Conservation (phyloP, 2,888 invertebrate species). For the Selenia dentaria region DNA sequence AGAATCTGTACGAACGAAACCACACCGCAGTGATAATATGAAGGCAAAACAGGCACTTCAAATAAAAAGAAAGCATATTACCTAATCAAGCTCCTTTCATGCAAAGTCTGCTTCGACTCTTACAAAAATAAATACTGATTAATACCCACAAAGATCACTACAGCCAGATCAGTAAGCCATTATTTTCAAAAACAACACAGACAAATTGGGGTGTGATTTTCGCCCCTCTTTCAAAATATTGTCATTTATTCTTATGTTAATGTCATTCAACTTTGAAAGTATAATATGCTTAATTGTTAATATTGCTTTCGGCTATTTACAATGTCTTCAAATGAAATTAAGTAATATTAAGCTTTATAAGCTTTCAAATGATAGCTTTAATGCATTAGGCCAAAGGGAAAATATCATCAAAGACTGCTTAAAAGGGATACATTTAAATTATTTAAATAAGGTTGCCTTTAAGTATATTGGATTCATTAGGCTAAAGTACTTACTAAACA, state of each 20-base stretch:
- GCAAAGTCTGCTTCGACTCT: too few relatives aligned
- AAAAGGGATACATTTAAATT: slow-evolving; percentile 2
- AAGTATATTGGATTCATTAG: too few relatives aligned
- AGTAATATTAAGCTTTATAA: slow-evolving; percentile 21
- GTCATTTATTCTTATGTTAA: slow-evolving; percentile 53
- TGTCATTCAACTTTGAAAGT: slow-evolving; percentile 43
- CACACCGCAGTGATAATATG: too few relatives aligned
- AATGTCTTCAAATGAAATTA: slow-evolving; percentile 29
- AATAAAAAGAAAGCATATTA: too few relatives aligned
- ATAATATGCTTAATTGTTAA: slow-evolving; percentile 55
- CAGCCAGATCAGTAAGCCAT: slow-evolving; percentile 17
- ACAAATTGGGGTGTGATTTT: slow-evolving; percentile 38
- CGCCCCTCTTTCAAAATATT: slow-evolving; percentile 47
- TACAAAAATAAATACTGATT: not conserved
- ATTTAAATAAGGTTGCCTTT: not conserved
- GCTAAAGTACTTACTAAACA: too few relatives aligned
- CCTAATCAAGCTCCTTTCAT: too few relatives aligned
- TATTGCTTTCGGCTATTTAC: slow-evolving; percentile 48
- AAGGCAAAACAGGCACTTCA: too few relatives aligned
- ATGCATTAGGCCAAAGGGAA: slow-evolving; percentile 24
- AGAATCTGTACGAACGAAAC: too few relatives aligned
- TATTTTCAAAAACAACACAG: slow-evolving; percentile 30
- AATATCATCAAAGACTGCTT: slow-evolving; percentile 25
- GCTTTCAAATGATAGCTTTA: slow-evolving; percentile 22
- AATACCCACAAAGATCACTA: not conserved